phyloP scores from a whole-genome alignment of 1,140 invertebrate species.

The Apis cerana region DNA sequence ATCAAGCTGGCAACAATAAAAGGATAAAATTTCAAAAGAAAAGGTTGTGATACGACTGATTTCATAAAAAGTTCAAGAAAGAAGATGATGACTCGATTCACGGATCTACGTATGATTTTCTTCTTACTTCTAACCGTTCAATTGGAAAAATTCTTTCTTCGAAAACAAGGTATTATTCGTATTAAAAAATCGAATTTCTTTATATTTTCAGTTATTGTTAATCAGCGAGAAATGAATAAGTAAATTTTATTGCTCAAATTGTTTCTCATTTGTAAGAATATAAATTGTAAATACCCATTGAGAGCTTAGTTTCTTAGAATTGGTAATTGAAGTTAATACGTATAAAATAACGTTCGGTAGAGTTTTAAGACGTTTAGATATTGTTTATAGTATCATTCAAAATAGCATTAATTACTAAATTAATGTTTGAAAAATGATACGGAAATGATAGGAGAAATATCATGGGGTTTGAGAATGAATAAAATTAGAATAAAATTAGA shows the following conservation, averaged over 20 bases:
- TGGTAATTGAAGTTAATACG: not conserved
- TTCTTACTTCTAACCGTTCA: conserved; percentile 43
- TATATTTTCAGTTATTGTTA: not conserved
- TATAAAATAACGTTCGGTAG: not conserved
- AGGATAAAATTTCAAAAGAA: not conserved
- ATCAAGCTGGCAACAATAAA: not conserved
- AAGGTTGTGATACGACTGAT: not conserved
- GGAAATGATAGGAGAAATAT: not conserved
- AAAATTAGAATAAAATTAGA: too few species aligned
- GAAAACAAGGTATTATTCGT: conserved; percentile 43
- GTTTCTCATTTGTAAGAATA: not conserved
- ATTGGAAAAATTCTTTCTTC: conserved; percentile 42
- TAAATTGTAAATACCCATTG: not conserved
- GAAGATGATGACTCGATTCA: conserved; percentile 51
- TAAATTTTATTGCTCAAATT: not conserved
- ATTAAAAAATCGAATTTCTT: not conserved
- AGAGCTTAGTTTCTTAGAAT: conserved; percentile 21
- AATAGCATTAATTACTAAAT: not conserved
- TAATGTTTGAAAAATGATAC: not conserved
- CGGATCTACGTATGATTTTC: conserved; percentile 29
- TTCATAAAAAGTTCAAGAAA: not conserved
- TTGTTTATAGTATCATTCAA: not conserved
- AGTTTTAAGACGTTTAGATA: not conserved
- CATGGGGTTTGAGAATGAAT: not conserved
- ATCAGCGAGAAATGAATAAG: not conserved